Percentiles rank a stretch among this genome's conserved stretches.
Evolutionary conservation across 2,113 vertebrate genomes (phyloP).

Genomic region (Phodopus roborovskii): DNA sequence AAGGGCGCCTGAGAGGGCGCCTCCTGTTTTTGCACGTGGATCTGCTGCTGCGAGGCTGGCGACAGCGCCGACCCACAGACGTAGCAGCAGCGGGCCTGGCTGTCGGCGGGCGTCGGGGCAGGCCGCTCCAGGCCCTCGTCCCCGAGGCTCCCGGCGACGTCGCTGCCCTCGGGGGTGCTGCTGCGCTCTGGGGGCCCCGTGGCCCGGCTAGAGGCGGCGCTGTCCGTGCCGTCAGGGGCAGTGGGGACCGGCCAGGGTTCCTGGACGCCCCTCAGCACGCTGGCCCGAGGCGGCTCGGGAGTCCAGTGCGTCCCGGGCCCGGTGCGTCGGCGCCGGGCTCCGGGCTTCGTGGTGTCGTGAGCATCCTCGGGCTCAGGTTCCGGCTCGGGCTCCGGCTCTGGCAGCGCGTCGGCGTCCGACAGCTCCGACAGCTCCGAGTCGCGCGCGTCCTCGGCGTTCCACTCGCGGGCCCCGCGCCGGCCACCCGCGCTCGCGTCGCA

Average conservation of each 20-base stretch:
- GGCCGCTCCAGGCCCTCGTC: constrained; percentile 39
- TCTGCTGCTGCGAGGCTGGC: constrained; percentile 83
- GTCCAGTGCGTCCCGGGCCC: constrained; percentile 57
- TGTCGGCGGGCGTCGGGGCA: background rate
- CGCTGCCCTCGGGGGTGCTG: constrained; percentile 86
- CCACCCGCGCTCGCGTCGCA: constrained; percentile 84
- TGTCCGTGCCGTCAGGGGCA: background rate
- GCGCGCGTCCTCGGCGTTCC: constrained; percentile 87
- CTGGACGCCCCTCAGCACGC: constrained; percentile 59
- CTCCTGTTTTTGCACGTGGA: constrained; percentile 99
- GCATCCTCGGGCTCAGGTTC: constrained; percentile 72
- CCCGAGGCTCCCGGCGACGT: constrained; percentile 70
- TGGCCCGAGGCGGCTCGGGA: constrained; percentile 56
- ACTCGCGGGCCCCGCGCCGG: constrained; percentile 85
- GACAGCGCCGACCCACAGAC: constrained; percentile 91
- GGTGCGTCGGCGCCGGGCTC: constrained; percentile 38
- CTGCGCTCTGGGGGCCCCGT: background rate
- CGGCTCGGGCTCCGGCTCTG: constrained; percentile 76
- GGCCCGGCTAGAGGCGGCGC: background rate
- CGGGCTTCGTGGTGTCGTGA: constrained; percentile 51
- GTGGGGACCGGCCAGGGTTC: constrained; percentile 35
- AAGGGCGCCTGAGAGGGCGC: constrained; percentile 90
- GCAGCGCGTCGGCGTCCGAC: constrained; percentile 89
- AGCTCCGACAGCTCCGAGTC: constrained; percentile 93
- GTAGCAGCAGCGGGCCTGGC: constrained; percentile 88